These are phyloP conservation scores for Teleopsis dalmanni DNA, from an alignment of 1,140 invertebrate species.

Conservation along the genomic window DNA sequence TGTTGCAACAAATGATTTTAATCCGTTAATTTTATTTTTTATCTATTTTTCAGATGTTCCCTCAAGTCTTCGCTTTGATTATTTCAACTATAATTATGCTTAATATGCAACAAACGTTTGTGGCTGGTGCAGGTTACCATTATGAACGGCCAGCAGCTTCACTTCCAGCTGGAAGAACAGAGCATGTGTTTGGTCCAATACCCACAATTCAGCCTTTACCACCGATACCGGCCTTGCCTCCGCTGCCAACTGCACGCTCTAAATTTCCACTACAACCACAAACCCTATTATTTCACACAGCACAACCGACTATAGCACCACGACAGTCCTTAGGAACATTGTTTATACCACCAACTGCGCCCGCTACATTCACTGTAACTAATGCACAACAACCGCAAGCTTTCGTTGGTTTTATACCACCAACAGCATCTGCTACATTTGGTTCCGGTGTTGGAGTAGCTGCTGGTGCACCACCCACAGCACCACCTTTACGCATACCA, in stretches of 20 bases:
- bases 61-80: too few species aligned
- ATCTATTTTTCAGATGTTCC: too few species aligned
- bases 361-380: not conserved
- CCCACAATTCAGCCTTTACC: slow-evolving; percentile 33
- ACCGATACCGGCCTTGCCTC: slow-evolving; percentile 26
- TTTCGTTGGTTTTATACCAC: slow-evolving; percentile 6
- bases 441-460: slow-evolving; percentile 11
- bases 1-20: too few species aligned
- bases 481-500: slow-evolving; percentile 26
- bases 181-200: slow-evolving; percentile 28
- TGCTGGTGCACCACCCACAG: slow-evolving; percentile 5
- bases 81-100: too few species aligned
- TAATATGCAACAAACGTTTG: too few species aligned
- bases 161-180: slow-evolving; percentile 9
- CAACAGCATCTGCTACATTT: slow-evolving; percentile 10
- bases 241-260: slow-evolving; percentile 17
- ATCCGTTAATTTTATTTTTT: too few species aligned
- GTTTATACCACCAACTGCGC: not conserved
- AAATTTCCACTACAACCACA: not conserved
- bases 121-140: slow-evolving; percentile 22
- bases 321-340: not conserved
- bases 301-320: slow-evolving; percentile 5
- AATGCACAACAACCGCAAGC: not conserved
- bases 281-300: slow-evolving; percentile 8
- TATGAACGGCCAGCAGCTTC: slow-evolving; percentile 29